Evolutionary conservation across 2,797 vertebrate genomes (phyloP).

Genomic region (Eupleurogrammus muticus): DNA sequence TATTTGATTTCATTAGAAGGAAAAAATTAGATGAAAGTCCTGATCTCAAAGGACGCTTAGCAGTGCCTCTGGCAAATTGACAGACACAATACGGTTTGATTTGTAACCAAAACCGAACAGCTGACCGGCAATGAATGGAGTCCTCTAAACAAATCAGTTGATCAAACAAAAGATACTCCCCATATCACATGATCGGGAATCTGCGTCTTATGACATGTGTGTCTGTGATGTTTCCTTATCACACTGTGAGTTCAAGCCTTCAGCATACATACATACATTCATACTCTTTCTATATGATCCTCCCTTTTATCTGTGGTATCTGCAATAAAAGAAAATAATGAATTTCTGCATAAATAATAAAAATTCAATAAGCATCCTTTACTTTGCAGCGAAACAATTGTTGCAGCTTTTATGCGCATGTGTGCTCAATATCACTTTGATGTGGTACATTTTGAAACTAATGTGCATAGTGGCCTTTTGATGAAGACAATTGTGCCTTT

Average conservation of each 20-base stretch:
- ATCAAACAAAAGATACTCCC: conserved; percentile 59
- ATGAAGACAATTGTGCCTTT: conserved; percentile 84
- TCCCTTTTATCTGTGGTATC: conserved; percentile 11
- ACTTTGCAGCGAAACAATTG: conserved; percentile 60
- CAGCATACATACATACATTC: neutral
- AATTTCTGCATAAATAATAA: conserved; percentile 63
- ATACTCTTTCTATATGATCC: neutral
- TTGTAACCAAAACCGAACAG: conserved; percentile 80
- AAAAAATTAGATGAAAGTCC: conserved; percentile 95
- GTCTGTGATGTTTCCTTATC: conserved; percentile 9
- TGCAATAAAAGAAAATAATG: conserved; percentile 37
- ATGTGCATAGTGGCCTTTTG: conserved; percentile 83
- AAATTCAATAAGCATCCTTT: conserved; percentile 76
- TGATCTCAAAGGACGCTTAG: conserved; percentile 93
- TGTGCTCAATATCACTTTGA: conserved; percentile 70
- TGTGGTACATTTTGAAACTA: conserved; percentile 77
- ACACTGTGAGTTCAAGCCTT: neutral
- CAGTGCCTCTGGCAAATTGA: conserved; percentile 84
- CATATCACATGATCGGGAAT: conserved; percentile 10
- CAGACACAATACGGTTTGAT: conserved; percentile 85
- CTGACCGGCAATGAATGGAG: conserved; percentile 74
- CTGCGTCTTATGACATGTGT: conserved; percentile 10
- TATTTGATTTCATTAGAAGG: conserved; percentile 94
- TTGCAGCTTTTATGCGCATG: conserved; percentile 55
- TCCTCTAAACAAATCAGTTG: conserved; percentile 70